Percentiles rank a stretch among this genome's conserved stretches.
Conservation (phyloP, 2,888 invertebrate species). For the Lordiphosa andalusiaca region DNA sequence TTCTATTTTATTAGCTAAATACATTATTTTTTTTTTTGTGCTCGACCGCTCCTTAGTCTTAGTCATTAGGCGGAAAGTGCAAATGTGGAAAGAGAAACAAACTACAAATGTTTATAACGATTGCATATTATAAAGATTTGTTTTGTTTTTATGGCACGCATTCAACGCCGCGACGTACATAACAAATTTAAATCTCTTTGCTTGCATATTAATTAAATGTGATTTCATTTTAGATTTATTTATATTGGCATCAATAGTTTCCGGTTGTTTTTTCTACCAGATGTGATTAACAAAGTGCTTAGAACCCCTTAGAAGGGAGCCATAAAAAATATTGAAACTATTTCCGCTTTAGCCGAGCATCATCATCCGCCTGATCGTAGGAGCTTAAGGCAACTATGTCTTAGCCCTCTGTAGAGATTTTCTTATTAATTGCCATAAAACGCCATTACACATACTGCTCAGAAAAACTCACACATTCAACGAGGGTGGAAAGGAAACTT, state of each 20-base stretch:
- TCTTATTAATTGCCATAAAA: constrained; percentile 34
- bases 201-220: constrained; percentile 61
- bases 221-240: constrained; percentile 32
- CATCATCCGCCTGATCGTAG: no score
- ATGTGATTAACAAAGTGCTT: no score
- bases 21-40: constrained; percentile 25
- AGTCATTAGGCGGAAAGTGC: constrained; percentile 53
- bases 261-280: constrained; percentile 15
- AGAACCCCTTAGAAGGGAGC: constrained; percentile 28
- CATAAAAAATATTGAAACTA: no score
- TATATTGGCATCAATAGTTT: constrained; percentile 40
- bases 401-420: background rate
- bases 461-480: no score
- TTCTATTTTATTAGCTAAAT: constrained; percentile 68
- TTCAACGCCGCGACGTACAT: constrained; percentile 54
- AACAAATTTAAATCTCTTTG: constrained; percentile 68
- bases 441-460: constrained; percentile 3
- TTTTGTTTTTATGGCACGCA: constrained; percentile 38
- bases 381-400: no score
- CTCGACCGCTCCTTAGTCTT: constrained; percentile 73
- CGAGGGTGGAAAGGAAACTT: no score
- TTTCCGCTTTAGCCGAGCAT: no score
- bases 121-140: constrained; percentile 34
- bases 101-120: constrained; percentile 13
- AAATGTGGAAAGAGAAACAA: constrained; percentile 8